A percentile compares a stretch with the other conserved stretches of the same genome.
phyloP scores from a whole-genome alignment of 1,140 invertebrate genomes.

The Pachypeltis micranthus region DNA sequence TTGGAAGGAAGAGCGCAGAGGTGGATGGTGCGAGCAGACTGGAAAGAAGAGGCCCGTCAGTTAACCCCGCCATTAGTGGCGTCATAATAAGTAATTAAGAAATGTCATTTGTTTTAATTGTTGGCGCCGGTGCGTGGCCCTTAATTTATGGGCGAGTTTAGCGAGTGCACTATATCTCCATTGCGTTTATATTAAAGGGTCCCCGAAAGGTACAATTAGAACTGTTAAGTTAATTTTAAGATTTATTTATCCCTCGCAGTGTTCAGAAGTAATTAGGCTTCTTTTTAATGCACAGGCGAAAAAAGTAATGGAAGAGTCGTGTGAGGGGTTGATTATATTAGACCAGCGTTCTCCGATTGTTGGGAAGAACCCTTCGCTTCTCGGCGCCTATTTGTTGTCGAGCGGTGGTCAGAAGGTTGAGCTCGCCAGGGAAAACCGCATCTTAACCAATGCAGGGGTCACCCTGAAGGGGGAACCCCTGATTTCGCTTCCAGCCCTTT shows the following conservation, averaged over 20 bases:
- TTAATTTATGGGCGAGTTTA: conserved; percentile 24
- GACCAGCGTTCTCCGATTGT: conserved; percentile 7
- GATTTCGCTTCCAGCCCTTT: too few species aligned
- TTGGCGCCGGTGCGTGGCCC: conserved; percentile 20
- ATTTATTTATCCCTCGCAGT: conserved; percentile 23
- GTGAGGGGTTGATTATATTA: conserved; percentile 24
- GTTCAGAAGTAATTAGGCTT: conserved; percentile 20
- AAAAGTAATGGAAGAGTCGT: conserved; percentile 25
- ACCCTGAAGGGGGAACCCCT: too few species aligned
- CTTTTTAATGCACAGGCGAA: conserved; percentile 21
- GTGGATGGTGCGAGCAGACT: neutral
- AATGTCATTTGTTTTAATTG: conserved; percentile 27
- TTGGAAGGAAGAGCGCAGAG: neutral
- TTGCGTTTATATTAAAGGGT: conserved; percentile 24
- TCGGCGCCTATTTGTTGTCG: too few species aligned
- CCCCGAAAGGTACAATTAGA: conserved; percentile 24
- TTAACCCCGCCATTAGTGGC: conserved; percentile 18
- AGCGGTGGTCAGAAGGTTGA: too few species aligned
- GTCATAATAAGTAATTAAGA: conserved; percentile 28
- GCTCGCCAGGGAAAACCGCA: too few species aligned
- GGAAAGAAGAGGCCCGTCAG: neutral
- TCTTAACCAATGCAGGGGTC: too few species aligned
- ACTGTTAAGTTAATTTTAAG: conserved; percentile 26
- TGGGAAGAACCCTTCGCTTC: too few species aligned
- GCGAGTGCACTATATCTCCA: conserved; percentile 24